Conservation (phyloP, 2,888 invertebrate genomes). For the Amorpha juglandis region DNA sequence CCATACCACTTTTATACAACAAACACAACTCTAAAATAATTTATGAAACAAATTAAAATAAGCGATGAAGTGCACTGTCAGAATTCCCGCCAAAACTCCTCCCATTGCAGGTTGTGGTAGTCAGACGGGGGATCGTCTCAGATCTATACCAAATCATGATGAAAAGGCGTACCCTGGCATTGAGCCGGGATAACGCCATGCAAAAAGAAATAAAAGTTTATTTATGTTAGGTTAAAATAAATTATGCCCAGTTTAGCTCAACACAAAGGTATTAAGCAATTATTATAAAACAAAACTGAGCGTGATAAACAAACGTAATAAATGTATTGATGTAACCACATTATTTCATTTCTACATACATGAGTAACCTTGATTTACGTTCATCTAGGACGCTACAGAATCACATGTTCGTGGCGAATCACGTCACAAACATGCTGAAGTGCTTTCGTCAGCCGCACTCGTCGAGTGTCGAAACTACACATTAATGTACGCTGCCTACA, state of each 20-base stretch:
- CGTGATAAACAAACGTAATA: slow-evolving; percentile 3
- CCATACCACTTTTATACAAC: no score
- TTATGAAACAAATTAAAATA: no score
- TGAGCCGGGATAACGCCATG: no score
- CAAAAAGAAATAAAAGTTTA: no score
- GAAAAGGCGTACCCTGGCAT: no score
- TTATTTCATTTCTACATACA: slow-evolving; percentile 19
- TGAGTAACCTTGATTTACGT: slow-evolving; percentile 21
- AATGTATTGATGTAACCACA: slow-evolving; percentile 10
- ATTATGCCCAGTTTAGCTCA: background rate
- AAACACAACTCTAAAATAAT: no score
- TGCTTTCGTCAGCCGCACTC: slow-evolving; percentile 17
- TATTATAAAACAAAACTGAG: background rate
- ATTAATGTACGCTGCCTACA: background rate
- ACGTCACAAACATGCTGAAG: slow-evolving; percentile 15
- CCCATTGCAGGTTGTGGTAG: no score
- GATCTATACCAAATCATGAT: no score
- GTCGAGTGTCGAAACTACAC: background rate
- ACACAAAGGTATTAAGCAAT: background rate
- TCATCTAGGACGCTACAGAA: background rate
- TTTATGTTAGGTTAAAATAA: background rate
- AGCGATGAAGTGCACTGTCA: no score
- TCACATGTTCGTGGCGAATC: slow-evolving; percentile 8
- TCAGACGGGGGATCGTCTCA: no score
- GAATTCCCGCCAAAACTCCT: no score